Evolutionary conservation across 2,888 invertebrate species (phyloP), one percentile per base, ranked within the genome.

Genomic region (Drosophila emarginata): DNA sequence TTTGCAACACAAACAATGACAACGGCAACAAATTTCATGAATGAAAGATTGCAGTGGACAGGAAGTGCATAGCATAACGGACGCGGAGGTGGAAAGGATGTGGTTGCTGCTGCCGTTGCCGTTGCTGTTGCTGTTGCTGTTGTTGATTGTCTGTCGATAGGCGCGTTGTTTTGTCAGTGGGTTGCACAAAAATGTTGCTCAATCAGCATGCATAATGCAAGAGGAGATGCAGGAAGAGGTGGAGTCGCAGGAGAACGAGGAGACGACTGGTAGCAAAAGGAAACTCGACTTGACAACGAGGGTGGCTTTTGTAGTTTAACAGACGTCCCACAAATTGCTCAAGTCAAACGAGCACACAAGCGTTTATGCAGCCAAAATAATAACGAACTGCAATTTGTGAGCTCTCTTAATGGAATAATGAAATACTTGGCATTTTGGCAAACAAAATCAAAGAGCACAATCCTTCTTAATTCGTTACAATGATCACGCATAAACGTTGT

Each of bases 1-100:
- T 84, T 84, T 88, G 83, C 89, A 89, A 83, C 83, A 85, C 89
- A 87, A 87, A 89, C 89, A 89, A 89, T 80, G 89, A 89, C 84
- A 85, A 89, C 82, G 80, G 85, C 87, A 87, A 87, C 88, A 88
- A 84, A 84, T 84, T 84, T 84, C 88, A 84, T 84, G 88, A 84
- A 84, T 84, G 84, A 88, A 84, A 84, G 88, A 84, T 84, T 84
- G 88, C 76, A 77, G 64, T 45, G 67, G 83, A 88, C 84, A 84
- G 84, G 84, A 84, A 84, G 84, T 84, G 88, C 85, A 73, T 80
- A 73, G 87, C 82, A 82, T 82, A 82, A 86, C 82, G 88, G 82
- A 82, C 82, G 89, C 85, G 88, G 87, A 84, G 84, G 84, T 88
- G 84, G 84, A 85, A 84, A 84, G 85, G 89, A 85, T 88, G 85